Evolutionary conservation across 2,888 invertebrate genomes (phyloP), one percentile per base, ranked within the genome.

Genomic region (Meiosimyza platycephala): DNA sequence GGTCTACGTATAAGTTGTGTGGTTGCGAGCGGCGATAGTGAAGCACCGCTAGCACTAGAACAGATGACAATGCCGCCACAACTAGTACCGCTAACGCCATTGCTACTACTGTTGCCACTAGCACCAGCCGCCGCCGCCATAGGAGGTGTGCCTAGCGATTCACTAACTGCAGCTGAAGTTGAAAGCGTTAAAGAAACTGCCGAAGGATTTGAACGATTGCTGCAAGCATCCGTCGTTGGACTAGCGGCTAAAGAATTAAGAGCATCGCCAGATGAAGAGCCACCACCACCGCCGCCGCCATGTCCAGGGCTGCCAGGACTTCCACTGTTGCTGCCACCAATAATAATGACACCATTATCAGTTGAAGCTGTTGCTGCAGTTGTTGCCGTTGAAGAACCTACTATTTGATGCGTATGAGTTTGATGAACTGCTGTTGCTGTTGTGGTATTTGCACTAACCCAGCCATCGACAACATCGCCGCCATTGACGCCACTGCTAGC

Each of bases 1-100:
- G 87, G 87, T 78, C 88, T 85, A 77, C 88, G 84, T 76, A 88
- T 85, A 71, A 85, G 83, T 80, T 87, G 85, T 72, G 86, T 84
- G 73, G 87, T 84, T 75, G 85, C 83, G 78, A 87, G 81, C 72
- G 87, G 87, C 69, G 87, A 86, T 54, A 87, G 81, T 64, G 87
- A 84, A 72, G 85, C 84, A 72, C 78, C 83, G 73, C 79, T 78
- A 64, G 51, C 18, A 22, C 40, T 40, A 9, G 40, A 81, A 72
- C 73, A 71, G 57, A 62, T 62, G 62, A 70, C 52, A 70, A 66
- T 60, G 72, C 57, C 40, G 40, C 40, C 28, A 4, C 28, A 6
- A 64, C 50, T 22, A 59, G 28, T n/a, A 28, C 76, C 67, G 33
- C 73, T 77, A 72, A 72, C 75, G 57, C 75, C 74, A 57, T 72